A percentile compares a stretch with the other conserved stretches of the same genome.
phyloP scores from a whole-genome alignment of 2,797 vertebrate species.

The Falco peregrinus region DNA sequence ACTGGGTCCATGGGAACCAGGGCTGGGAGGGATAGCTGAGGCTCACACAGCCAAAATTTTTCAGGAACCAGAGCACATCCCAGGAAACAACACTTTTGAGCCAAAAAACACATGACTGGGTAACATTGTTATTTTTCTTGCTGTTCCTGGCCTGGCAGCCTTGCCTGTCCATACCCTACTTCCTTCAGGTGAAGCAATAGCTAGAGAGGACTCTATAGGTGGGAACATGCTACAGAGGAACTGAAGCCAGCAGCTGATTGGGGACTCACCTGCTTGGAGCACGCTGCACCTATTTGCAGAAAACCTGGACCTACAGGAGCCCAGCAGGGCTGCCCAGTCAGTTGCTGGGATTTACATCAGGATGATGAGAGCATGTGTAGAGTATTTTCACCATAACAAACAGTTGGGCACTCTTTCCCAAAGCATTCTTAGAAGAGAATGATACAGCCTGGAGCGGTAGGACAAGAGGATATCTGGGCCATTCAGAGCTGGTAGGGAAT shows the following conservation, averaged over 20 bases:
- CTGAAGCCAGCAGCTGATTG: not conserved
- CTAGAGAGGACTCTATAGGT: not conserved
- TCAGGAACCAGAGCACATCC: not conserved
- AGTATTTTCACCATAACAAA: no score
- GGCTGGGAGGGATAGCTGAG: not conserved
- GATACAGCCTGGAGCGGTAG: not conserved
- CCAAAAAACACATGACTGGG: not conserved
- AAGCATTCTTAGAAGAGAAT: not conserved
- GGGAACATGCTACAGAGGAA: not conserved
- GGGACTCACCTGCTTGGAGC: fast-evolving
- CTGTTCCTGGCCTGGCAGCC: not conserved
- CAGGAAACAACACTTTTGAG: not conserved
- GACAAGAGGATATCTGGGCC: not conserved
- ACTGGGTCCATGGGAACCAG: fast-evolving
- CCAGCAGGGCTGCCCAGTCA: fast-evolving
- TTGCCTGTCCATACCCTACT: not conserved
- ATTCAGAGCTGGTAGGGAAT: not conserved
- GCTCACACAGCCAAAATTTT: not conserved
- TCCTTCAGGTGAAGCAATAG: not conserved
- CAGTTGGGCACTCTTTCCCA: not conserved
- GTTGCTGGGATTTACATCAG: not conserved
- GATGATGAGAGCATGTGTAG: not conserved
- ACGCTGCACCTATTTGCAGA: fast-evolving
- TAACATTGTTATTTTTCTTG: not conserved
- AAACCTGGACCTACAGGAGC: not conserved